Evolutionary conservation across 2,797 vertebrate species (phyloP).

Genomic region (Halcyon leucocephala): DNA sequence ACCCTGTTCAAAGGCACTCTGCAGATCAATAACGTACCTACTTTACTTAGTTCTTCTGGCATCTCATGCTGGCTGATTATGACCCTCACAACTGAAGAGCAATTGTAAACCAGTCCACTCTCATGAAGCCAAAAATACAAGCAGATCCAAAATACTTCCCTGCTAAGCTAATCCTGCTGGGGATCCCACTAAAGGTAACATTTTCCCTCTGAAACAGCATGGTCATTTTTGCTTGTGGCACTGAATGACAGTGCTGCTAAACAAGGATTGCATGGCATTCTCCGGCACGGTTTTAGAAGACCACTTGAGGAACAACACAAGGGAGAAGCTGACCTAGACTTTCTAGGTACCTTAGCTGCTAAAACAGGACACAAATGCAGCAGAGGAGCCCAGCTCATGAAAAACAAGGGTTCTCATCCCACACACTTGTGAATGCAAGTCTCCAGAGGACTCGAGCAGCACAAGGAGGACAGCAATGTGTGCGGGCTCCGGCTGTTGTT

Average conservation of each 20-base stretch:
- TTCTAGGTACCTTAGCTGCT: neutral
- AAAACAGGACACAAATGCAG: rapidly evolving
- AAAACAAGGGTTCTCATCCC: neutral
- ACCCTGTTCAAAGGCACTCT: neutral
- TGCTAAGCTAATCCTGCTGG: neutral
- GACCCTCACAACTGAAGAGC: neutral
- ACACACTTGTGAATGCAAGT: neutral
- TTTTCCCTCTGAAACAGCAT: neutral
- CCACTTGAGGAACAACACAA: neutral
- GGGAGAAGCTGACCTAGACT: neutral
- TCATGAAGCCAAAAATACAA: neutral
- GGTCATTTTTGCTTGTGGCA: neutral
- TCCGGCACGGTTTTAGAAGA: neutral
- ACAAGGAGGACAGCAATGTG: rapidly evolving
- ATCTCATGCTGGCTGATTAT: neutral
- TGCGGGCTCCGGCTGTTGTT: neutral
- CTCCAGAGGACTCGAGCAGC: rapidly evolving
- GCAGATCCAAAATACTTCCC: neutral
- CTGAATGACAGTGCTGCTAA: neutral
- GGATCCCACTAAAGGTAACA: neutral
- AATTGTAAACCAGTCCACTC: neutral
- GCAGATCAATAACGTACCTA: neutral
- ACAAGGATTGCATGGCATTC: neutral
- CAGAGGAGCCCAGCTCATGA: neutral
- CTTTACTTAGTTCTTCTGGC: neutral